Evolutionary conservation across 1,140 invertebrate species (phyloP).

Genomic region (Palaemon carinicauda): DNA sequence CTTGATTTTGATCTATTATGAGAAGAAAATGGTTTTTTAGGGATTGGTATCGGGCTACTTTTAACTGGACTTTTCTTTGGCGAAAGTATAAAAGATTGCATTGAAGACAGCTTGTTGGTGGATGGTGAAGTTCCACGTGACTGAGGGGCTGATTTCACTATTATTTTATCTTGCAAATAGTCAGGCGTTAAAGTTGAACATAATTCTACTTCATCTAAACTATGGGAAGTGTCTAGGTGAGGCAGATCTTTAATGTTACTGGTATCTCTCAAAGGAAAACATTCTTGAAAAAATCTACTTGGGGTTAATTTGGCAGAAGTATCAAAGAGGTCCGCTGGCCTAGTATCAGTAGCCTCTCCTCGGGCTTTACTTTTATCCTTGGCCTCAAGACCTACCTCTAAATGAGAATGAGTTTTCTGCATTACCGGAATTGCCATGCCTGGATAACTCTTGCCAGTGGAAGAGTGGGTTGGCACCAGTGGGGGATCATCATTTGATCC

Average conservation of each 20-base stretch:
- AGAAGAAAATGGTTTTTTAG: slow-evolving; percentile 50
- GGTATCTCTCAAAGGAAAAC: slow-evolving; percentile 38
- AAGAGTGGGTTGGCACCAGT: slow-evolving; percentile 44
- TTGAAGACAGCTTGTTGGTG: slow-evolving; percentile 32
- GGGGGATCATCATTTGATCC: slow-evolving; percentile 49
- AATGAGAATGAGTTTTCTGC: slow-evolving; percentile 24
- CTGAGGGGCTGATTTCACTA: slow-evolving; percentile 35
- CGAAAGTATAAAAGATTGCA: slow-evolving; percentile 51
- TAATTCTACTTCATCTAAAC: slow-evolving; percentile 51
- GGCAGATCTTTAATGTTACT: slow-evolving; percentile 19
- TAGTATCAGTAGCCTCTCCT: slow-evolving; percentile 33
- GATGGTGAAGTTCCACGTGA: slow-evolving; percentile 45
- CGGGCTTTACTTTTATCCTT: slow-evolving; percentile 14
- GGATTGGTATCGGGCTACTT: slow-evolving; percentile 27
- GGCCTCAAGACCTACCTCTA: slow-evolving; percentile 56
- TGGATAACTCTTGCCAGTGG: slow-evolving; percentile 48
- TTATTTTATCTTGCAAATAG: slow-evolving; percentile 44
- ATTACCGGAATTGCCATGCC: slow-evolving; percentile 54
- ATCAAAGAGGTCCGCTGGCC: slow-evolving; percentile 30
- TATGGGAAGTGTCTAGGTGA: slow-evolving; percentile 48
- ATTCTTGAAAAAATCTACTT: slow-evolving; percentile 29
- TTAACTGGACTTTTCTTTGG: slow-evolving; percentile 43
- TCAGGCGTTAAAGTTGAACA: slow-evolving; percentile 41
- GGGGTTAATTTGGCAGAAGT: background rate
- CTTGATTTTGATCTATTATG: slow-evolving; percentile 57